Evolutionary conservation across 2,888 invertebrate genomes (phyloP).

Genomic region (Nymphalis c-album): DNA sequence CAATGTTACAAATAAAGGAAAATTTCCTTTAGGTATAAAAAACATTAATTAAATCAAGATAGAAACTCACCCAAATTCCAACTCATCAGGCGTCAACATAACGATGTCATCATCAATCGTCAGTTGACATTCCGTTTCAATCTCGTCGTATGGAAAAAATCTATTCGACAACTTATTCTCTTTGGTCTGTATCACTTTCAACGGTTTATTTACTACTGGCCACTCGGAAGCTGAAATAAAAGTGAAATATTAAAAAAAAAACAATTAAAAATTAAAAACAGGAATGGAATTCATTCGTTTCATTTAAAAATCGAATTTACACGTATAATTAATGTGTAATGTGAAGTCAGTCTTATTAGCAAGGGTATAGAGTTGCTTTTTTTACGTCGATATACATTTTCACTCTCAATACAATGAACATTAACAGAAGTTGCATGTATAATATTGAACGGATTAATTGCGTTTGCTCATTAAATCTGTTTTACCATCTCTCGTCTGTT

Average conservation of each 20-base stretch:
- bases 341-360: constrained; percentile 18
- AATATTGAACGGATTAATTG: constrained; percentile 30
- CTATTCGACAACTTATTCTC: constrained; percentile 97
- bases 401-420: constrained; percentile 42
- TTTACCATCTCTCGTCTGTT: constrained; percentile 18
- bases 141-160: constrained; percentile 97
- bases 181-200: constrained; percentile 94
- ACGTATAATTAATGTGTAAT: background rate
- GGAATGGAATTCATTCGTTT: constrained; percentile 17
- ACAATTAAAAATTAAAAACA: background rate
- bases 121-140: constrained; percentile 97
- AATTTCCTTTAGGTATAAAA: background rate
- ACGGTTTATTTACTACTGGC: constrained; percentile 93
- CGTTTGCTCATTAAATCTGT: constrained; percentile 24
- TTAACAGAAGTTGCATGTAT: constrained; percentile 30
- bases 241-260: background rate
- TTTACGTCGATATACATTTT: constrained; percentile 29
- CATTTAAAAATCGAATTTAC: constrained; percentile 10
- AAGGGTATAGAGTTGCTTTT: constrained; percentile 27
- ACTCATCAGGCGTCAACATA: constrained; percentile 96
- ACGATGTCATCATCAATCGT: constrained; percentile 98
- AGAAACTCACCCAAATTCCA: constrained; percentile 93
- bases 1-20: too few species aligned
- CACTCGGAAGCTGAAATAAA: constrained; percentile 87
- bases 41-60: constrained; percentile 12